phyloP scores from a whole-genome alignment of 2,888 invertebrate species.

The Drosophila rellima region DNA sequence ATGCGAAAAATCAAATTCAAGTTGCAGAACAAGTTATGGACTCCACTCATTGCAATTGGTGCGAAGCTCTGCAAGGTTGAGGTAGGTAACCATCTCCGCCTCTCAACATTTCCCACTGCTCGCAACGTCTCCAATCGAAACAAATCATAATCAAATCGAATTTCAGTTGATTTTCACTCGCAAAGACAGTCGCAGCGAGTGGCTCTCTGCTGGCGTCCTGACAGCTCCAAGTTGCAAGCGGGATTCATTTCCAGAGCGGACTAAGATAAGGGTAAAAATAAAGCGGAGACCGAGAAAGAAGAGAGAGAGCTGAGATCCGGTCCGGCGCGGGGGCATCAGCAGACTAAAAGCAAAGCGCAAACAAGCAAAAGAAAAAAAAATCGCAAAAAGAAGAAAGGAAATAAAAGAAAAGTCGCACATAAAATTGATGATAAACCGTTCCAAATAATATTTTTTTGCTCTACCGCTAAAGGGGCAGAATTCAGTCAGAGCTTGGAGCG shows the following conservation, averaged over 20 bases:
- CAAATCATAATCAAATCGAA: conserved; percentile 82
- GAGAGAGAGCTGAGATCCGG: conserved; percentile 21
- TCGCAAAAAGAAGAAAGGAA: conserved; percentile 38
- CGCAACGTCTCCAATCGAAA: conserved; percentile 64
- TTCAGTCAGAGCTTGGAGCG: conserved; percentile 8
- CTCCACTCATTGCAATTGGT: conserved; percentile 60
- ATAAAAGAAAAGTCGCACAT: conserved; percentile 77
- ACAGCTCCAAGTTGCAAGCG: conserved; percentile 24
- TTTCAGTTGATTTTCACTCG: conserved; percentile 80
- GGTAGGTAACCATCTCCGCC: neutral
- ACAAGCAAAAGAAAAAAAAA: conserved; percentile 32
- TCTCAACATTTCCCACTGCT: neutral
- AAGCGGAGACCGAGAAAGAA: conserved; percentile 9
- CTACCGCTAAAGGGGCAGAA: conserved; percentile 42
- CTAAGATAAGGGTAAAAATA: conserved; percentile 37
- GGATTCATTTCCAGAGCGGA: conserved; percentile 51
- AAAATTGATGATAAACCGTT: conserved; percentile 82
- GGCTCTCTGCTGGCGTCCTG: conserved; percentile 17
- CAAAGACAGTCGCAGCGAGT: conserved; percentile 69
- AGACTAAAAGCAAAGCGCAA: conserved; percentile 50
- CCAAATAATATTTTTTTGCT: conserved; percentile 78
- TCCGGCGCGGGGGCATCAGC: conserved; percentile 33
- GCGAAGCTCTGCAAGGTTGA: conserved; percentile 11
- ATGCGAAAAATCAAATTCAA: conserved; percentile 70
- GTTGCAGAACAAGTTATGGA: conserved; percentile 54